Percentiles rank a stretch among this genome's conserved stretches.
phyloP scores from a whole-genome alignment of 2,888 invertebrate genomes.

The Cephus pulcher region DNA sequence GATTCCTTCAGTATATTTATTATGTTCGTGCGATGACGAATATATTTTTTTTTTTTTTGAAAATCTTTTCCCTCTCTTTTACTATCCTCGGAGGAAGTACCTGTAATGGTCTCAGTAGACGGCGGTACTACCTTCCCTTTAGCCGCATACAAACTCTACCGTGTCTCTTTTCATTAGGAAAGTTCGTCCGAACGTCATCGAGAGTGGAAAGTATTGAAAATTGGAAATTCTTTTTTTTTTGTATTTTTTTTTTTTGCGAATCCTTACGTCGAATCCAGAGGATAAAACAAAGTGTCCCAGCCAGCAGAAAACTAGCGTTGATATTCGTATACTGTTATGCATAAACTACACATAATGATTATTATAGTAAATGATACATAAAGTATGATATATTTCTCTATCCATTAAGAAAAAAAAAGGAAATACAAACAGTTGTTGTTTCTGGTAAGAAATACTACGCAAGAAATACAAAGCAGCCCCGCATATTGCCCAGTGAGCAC shows the following conservation, averaged over 20 bases:
- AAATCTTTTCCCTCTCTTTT: not conserved
- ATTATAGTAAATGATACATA: slow-evolving; percentile 66
- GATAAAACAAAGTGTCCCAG: slow-evolving; percentile 22
- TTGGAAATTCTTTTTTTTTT: not conserved
- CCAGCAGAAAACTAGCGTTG: slow-evolving; percentile 62
- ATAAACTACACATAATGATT: slow-evolving; percentile 66
- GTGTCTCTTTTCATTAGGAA: not conserved
- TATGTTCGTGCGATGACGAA: not conserved
- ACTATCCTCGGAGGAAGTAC: not conserved
- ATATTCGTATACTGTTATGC: slow-evolving; percentile 65
- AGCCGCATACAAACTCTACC: not conserved
- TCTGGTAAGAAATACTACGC: slow-evolving; percentile 46
- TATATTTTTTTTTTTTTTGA: not conserved
- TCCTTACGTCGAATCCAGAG: slow-evolving; percentile 13
- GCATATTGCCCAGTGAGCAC: slow-evolving; percentile 71
- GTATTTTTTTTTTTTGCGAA: not conserved
- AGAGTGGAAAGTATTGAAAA: not conserved
- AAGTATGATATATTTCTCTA: slow-evolving; percentile 67
- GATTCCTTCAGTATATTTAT: not conserved
- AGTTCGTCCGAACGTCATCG: not conserved
- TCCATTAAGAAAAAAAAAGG: slow-evolving; percentile 56
- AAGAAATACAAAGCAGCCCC: slow-evolving; percentile 58
- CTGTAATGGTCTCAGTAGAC: not conserved
- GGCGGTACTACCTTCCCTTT: too few relatives aligned
- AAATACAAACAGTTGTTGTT: slow-evolving; percentile 62